phyloP scores from a whole-genome alignment of 1,140 invertebrate species.

The Mylabris phalerata region DNA sequence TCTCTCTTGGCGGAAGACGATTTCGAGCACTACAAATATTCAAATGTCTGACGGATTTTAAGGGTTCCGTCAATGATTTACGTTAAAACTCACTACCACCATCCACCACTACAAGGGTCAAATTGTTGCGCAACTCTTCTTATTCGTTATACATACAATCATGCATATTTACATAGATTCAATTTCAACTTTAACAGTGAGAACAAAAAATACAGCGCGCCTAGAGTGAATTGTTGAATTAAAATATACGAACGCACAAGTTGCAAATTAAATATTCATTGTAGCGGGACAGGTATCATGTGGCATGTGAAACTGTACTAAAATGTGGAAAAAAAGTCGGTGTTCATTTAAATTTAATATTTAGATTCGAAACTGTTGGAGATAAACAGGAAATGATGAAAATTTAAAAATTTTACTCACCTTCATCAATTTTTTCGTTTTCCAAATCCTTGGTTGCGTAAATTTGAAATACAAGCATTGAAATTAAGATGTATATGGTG shows the following conservation, averaged over 20 bases:
- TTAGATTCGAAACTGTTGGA: no score
- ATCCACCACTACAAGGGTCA: not conserved
- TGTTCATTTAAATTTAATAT: not conserved
- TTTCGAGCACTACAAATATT: constrained; percentile 32
- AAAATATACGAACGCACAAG: no score
- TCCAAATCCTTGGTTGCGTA: constrained; percentile 19
- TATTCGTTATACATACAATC: no score
- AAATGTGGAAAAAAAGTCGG: no score
- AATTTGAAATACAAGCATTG: not conserved
- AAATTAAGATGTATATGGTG: not conserved
- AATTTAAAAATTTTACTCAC: constrained; percentile 11
- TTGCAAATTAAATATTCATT: no score
- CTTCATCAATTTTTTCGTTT: constrained; percentile 30
- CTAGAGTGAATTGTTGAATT: no score
- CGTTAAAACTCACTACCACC: not conserved
- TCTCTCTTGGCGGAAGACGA: constrained; percentile 25
- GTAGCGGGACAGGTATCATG: no score
- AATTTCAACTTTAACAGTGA: no score
- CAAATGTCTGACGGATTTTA: constrained; percentile 28
- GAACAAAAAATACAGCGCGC: no score
- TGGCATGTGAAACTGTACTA: no score
- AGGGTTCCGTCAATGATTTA: constrained; percentile 19
- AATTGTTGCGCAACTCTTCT: not conserved
- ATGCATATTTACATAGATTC: no score
- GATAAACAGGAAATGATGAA: no score